phyloP scores from a whole-genome alignment of 2,888 invertebrate species.

The Fissipunctia ypsillon region DNA sequence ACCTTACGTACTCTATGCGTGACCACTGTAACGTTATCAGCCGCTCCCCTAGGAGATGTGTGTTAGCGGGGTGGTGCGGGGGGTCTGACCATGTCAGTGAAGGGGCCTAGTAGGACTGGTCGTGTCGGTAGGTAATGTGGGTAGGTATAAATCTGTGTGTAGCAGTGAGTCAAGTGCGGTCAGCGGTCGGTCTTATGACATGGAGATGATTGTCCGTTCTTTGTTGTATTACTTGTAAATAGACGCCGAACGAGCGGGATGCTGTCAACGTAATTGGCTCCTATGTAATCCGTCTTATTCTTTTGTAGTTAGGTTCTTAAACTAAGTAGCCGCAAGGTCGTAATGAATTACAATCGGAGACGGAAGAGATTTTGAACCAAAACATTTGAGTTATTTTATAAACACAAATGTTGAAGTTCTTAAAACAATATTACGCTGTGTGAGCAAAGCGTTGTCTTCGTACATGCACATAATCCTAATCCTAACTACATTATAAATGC shows the following conservation, averaged over 20 bases:
- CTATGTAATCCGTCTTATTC: conserved; percentile 49
- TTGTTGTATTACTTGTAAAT: conserved; percentile 67
- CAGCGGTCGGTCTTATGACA: conserved; percentile 65
- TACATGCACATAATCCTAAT: neutral
- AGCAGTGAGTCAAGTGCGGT: conserved; percentile 69
- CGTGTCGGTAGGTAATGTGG: conserved; percentile 45
- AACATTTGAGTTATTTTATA: neutral
- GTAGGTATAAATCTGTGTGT: conserved; percentile 64
- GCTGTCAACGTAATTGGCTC: conserved; percentile 54
- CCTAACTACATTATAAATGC: too few species aligned
- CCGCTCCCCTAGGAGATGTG: conserved; percentile 6
- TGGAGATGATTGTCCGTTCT: conserved; percentile 67
- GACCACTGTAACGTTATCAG: conserved; percentile 50
- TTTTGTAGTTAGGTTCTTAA: conserved; percentile 35
- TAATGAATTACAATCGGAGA: neutral
- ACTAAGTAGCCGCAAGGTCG: conserved; percentile 6
- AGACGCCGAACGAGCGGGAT: conserved; percentile 35
- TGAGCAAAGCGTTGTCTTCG: neutral
- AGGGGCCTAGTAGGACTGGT: conserved; percentile 43
- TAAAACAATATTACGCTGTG: neutral
- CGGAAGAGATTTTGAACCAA: neutral
- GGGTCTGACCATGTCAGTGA: conserved; percentile 39
- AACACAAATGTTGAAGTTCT: neutral
- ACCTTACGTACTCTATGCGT: conserved; percentile 60
- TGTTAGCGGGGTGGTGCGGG: neutral